Conservation (phyloP, 2,888 invertebrate genomes). For the Apamea epomidion region DNA sequence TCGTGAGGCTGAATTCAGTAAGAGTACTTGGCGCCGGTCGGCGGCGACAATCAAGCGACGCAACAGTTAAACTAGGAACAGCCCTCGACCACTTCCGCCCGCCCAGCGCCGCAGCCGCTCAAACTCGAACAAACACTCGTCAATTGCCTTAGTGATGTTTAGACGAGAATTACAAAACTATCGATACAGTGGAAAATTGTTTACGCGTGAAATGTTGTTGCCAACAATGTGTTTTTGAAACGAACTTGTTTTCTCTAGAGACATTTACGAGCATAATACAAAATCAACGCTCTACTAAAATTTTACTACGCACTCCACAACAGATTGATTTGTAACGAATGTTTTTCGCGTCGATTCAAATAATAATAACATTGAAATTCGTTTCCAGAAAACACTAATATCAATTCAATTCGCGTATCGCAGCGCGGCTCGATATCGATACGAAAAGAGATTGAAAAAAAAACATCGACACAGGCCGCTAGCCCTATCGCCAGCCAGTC, state of each 20-base stretch:
- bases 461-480: conserved; percentile 51
- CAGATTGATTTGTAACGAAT: conserved; percentile 30
- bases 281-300: conserved; percentile 6
- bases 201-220: not conserved
- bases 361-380: conserved; percentile 31
- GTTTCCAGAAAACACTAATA: conserved; percentile 27
- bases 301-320: not conserved
- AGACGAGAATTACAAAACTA: conserved; percentile 50
- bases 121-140: conserved; percentile 88
- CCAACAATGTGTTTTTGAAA: not conserved
- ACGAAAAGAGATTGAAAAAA: conserved; percentile 34
- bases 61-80: conserved; percentile 88
- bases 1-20: conserved; percentile 59
- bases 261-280: not conserved
- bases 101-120: conserved; percentile 81
- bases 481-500: conserved; percentile 62
- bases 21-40: conserved; percentile 65
- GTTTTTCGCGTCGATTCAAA: conserved; percentile 13
- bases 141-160: conserved; percentile 84
- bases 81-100: conserved; percentile 87
- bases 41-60: conserved; percentile 84
- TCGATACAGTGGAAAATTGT: conserved; percentile 61
- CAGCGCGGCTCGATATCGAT: conserved; percentile 42
- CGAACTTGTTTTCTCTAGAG: not conserved
- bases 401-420: conserved; percentile 26